phyloP scores from a whole-genome alignment of 2,113 vertebrate genomes.

The Oryzias celebensis region DNA sequence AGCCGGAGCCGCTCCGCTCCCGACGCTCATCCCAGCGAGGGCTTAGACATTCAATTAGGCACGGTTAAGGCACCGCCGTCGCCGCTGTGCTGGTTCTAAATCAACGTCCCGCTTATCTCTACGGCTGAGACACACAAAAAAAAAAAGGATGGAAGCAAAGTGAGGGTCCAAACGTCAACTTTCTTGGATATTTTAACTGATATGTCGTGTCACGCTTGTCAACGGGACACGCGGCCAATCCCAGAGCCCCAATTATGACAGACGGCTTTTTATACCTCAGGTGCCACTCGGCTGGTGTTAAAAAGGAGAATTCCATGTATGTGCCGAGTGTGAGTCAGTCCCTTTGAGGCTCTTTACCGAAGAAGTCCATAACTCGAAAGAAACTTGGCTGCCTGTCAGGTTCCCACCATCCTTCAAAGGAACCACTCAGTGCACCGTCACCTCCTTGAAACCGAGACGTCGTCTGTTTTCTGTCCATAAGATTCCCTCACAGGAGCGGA shows the following conservation, averaged over 20 bases:
- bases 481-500: constrained; percentile 2
- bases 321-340: constrained; percentile 53
- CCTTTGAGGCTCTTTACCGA: constrained; percentile 52
- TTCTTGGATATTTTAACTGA: constrained; percentile 54
- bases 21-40: constrained; percentile 56
- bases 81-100: constrained; percentile 26
- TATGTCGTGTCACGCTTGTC: constrained; percentile 59
- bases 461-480: constrained; percentile 55
- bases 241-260: constrained; percentile 39
- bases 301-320: constrained; percentile 47
- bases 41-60: constrained; percentile 76
- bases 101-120: constrained; percentile 14
- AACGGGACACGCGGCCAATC: constrained; percentile 36
- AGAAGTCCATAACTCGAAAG: constrained; percentile 61
- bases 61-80: constrained; percentile 53
- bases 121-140: neutral
- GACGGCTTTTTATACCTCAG: constrained; percentile 22
- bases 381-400: constrained; percentile 57
- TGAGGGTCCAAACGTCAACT: constrained; percentile 37
- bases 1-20: constrained; percentile 56
- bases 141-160: constrained; percentile 15
- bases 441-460: constrained; percentile 32
- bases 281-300: too few relatives aligned
- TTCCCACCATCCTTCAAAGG: constrained; percentile 50
- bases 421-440: constrained; percentile 53